A percentile compares a stretch with the other conserved stretches of the same genome.
Evolutionary conservation across 2,888 invertebrate species (phyloP).

Genomic region (Colostygia pectinataria): DNA sequence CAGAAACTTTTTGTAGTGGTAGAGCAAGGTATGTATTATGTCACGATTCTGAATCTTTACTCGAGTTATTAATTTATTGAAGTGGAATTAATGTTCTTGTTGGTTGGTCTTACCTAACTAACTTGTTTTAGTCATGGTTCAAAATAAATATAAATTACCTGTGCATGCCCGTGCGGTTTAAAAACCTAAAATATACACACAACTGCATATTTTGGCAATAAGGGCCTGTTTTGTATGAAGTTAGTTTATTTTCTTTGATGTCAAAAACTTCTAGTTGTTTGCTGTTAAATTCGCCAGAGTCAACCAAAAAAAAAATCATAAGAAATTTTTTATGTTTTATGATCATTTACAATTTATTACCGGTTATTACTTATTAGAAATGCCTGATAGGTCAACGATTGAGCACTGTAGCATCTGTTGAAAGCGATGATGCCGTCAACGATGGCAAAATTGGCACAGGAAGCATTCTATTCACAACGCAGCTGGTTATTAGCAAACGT

Average conservation of each 20-base stretch:
- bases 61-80: neutral
- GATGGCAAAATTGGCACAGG: constrained; percentile 26
- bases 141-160: too few relatives aligned
- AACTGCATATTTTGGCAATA: constrained; percentile 1
- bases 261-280: constrained; percentile 4
- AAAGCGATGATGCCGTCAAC: constrained; percentile 27
- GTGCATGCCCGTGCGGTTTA: too few relatives aligned
- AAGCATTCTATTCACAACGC: constrained; percentile 19
- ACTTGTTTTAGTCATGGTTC: too few relatives aligned
- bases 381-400: constrained; percentile 20
- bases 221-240: neutral
- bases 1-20: constrained; percentile 10
- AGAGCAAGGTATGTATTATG: constrained; percentile 4
- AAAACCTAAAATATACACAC: neutral
- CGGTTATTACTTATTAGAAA: constrained; percentile 4
- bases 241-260: neutral
- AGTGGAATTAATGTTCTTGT: too few relatives aligned
- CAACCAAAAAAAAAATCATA: too few relatives aligned
- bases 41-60: constrained; percentile 11
- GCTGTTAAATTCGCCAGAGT: neutral
- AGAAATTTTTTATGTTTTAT: too few relatives aligned
- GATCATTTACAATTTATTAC: neutral
- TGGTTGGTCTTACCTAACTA: too few relatives aligned
- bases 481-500: constrained; percentile 23
- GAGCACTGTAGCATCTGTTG: constrained; percentile 10